phyloP scores from a whole-genome alignment of 92 coral and sea anemone genomes.

The Chrysogorgia sp. region DNA sequence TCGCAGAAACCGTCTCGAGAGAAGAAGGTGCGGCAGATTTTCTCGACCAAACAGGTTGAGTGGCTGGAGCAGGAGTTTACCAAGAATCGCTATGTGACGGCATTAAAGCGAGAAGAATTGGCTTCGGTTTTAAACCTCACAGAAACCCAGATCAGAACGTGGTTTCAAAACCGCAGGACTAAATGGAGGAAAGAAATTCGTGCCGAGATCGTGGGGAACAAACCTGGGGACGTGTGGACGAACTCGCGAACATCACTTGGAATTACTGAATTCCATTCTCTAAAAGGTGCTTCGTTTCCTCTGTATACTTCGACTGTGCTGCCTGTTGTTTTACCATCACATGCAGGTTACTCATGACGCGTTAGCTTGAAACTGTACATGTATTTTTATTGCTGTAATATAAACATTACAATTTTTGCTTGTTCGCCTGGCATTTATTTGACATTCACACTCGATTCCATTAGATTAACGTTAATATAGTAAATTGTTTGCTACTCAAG shows the following conservation, averaged over 20 bases:
- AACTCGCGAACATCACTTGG: background rate
- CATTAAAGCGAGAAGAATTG: background rate
- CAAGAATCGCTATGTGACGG: background rate
- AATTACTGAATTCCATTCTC: background rate
- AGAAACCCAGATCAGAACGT: background rate
- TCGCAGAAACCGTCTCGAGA: background rate
- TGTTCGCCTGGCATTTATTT: too few relatives aligned
- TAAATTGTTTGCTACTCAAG: too few relatives aligned
- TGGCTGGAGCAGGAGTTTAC: background rate
- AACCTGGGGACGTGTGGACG: background rate
- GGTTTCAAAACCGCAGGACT: conserved; percentile 2
- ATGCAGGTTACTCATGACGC: too few relatives aligned
- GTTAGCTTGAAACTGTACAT: too few relatives aligned
- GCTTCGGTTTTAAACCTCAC: background rate
- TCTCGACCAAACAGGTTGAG: background rate
- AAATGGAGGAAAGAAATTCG: conserved; percentile 1
- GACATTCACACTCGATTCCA: too few relatives aligned
- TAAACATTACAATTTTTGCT: too few relatives aligned
- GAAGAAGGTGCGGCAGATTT: background rate
- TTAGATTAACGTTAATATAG: too few relatives aligned
- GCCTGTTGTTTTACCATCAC: too few relatives aligned
- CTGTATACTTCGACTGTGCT: too few relatives aligned
- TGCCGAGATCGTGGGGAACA: background rate
- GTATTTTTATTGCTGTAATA: too few relatives aligned
- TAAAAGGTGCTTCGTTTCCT: background rate